These are phyloP conservation scores for Spinus pinus DNA, from an alignment of 2,797 vertebrate genomes.

Conservation along the genomic window DNA sequence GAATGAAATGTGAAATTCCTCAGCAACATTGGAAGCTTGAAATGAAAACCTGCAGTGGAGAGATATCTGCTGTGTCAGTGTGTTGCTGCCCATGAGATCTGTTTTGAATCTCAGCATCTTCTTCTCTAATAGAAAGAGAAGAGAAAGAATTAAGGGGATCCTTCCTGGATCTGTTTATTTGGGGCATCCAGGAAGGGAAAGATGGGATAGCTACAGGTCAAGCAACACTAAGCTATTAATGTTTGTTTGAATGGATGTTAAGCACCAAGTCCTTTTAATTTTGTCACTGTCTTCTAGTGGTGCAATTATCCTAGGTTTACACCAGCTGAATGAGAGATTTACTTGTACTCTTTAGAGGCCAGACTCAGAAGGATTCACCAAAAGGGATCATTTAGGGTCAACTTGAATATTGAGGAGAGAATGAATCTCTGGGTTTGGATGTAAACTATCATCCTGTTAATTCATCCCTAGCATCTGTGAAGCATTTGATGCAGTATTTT, in stretches of 20 bases:
- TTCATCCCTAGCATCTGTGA: not conserved
- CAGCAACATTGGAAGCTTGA: not conserved
- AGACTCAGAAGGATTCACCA: not conserved
- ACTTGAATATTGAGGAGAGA: not conserved
- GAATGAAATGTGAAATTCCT: not conserved
- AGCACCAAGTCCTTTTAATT: not conserved
- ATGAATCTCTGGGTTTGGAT: not conserved
- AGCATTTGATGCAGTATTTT: not conserved
- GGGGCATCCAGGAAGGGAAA: not conserved
- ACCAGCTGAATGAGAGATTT: not conserved
- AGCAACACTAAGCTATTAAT: not conserved
- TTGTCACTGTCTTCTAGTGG: not conserved
- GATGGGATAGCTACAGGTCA: not conserved
- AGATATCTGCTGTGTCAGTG: not conserved
- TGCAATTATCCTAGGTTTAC: not conserved
- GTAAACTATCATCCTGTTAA: not conserved
- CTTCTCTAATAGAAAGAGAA: not conserved
- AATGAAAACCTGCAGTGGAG: not conserved
- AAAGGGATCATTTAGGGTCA: not conserved
- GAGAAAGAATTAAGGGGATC: not conserved
- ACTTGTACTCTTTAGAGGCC: not conserved
- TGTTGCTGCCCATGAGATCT: not conserved
- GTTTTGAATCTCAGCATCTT: not conserved
- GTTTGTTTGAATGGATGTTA: not conserved
- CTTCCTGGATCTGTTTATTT: not conserved